Base-by-base conservation (phyloP, 1,140 invertebrate species). In the Drosophila fuyamai region DNA sequence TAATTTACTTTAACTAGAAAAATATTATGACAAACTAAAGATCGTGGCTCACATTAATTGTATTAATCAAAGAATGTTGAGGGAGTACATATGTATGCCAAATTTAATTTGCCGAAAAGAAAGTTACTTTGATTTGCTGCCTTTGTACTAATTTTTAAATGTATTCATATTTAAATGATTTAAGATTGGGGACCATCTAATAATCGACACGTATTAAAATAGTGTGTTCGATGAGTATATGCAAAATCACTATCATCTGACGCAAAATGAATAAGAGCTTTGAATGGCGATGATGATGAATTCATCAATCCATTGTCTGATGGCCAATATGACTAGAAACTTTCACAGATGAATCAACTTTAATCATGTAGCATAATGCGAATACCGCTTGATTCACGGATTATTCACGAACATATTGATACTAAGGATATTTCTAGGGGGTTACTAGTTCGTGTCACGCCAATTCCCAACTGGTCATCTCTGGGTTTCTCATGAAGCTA, bases 301-400 rank as follows among this genome's bases (percentile, higher is more conserved):
- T 63, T 29, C 61, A 14, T 4, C 5, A 13, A 5, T 35, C 27
- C 36, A 47, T 65, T 50, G 59, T 43, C 23, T 32, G 36, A 14
- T 48, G 63, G 61, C 23, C 46, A 43, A 65, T 46, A 67, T 65
- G 60, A 67, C 29, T 48, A 10, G n/a, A 65, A 41, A 3, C 65
- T 55, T 35, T 27, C 1, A 13, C 0, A 1, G 23, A n/a, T 71
- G 68, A 71, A 43, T 71, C 67, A 71, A 48, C 40, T 23, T 0
- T 1, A 35, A 8, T 14, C 50, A 68, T n/a, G 16, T 18, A 65
- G 41, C 66, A 68, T 68, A 68, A 70, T 57, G 65, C 54, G 35
- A 57, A 48, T 18, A 14, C 1, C 43, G 29, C 13, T 57, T 71
- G 67, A 71, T 71, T 71, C 65, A 70, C 38, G 43, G 65, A 32